phyloP scores from a whole-genome alignment of 2,113 vertebrate genomes.

The Gavia stellata region DNA sequence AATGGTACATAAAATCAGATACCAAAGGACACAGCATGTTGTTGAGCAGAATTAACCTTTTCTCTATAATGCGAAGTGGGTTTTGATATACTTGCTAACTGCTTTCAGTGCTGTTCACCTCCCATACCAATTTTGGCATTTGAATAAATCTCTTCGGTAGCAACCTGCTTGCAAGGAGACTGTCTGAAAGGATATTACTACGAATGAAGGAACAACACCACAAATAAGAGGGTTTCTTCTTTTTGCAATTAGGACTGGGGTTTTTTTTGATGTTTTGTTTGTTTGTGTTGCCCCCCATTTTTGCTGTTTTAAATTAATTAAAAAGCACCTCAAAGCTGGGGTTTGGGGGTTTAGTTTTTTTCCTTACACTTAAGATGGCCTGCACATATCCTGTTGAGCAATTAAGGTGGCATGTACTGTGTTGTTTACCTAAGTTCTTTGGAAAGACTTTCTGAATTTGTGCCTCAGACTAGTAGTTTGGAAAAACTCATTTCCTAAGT shows the following conservation, averaged over 20 bases:
- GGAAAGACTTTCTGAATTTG: background rate
- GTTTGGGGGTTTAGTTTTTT: rapidly evolving
- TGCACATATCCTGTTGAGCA: background rate
- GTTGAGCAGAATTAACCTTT: slow-evolving; percentile 15
- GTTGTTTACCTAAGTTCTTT: background rate
- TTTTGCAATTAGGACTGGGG: background rate
- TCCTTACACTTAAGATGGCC: background rate
- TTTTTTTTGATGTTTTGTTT: background rate
- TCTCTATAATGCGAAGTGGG: background rate
- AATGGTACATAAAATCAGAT: slow-evolving; percentile 7
- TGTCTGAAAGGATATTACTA: background rate
- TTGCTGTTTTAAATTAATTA: background rate
- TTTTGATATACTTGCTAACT: background rate
- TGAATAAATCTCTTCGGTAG: background rate
- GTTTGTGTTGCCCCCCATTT: background rate
- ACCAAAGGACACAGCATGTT: background rate
- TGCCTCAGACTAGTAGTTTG: background rate
- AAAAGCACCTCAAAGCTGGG: background rate
- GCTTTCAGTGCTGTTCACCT: background rate
- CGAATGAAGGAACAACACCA: background rate
- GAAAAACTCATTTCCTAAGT: background rate
- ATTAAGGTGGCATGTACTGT: background rate
- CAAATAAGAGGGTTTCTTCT: background rate
- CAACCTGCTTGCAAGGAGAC: background rate
- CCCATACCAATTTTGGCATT: background rate